These are phyloP conservation scores for Archips crataeganus DNA, from an alignment of 2,888 invertebrate genomes.

Conservation along the genomic window DNA sequence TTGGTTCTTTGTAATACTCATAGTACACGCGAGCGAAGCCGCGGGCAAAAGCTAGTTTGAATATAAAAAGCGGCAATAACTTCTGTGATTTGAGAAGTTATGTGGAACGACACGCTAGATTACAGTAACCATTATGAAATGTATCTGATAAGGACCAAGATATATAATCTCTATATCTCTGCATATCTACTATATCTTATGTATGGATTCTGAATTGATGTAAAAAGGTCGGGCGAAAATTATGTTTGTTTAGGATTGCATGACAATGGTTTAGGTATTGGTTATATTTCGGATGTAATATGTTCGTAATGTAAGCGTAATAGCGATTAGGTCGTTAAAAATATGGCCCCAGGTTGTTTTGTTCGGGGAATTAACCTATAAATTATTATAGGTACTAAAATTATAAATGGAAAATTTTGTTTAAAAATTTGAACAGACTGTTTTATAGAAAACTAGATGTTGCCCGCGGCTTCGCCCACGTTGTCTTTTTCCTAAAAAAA, in stretches of 20 bases:
- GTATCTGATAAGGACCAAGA: not conserved
- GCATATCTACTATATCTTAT: not conserved
- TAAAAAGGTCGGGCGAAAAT: slow-evolving; percentile 13
- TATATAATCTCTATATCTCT: not conserved
- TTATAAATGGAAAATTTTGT: no score
- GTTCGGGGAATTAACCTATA: no score
- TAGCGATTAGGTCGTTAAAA: not conserved
- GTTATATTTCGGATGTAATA: not conserved
- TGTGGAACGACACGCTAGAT: not conserved
- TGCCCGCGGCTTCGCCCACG: no score
- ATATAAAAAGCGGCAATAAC: not conserved
- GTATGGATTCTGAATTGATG: not conserved
- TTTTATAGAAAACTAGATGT: no score
- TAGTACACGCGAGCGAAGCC: no score
- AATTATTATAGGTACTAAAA: no score
- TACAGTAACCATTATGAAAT: not conserved
- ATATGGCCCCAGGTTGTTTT: not conserved
- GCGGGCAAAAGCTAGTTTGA: no score
- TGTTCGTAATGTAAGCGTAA: not conserved
- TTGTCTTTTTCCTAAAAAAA: no score
- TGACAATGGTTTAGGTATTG: not conserved
- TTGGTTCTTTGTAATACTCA: no score
- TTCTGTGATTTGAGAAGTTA: slow-evolving; percentile 6
- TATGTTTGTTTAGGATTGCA: not conserved
- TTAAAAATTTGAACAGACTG: no score